Evolutionary conservation across 37 sponge, comb jelly and placozoan genomes (phyloP).

Genomic region (Sycon ciliatum): DNA sequence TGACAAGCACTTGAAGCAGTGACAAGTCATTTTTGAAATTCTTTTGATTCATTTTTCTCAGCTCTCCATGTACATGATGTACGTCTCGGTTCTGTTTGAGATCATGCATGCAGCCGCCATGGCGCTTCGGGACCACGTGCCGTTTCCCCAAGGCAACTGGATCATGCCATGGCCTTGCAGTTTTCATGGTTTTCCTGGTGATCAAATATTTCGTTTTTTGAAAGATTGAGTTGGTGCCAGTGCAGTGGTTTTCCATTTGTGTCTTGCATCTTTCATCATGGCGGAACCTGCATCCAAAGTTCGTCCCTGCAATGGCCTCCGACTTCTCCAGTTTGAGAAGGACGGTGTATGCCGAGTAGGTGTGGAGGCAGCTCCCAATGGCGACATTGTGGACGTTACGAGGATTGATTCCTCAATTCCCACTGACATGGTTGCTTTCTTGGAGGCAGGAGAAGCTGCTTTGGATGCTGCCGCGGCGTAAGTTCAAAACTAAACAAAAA

Average conservation of each 20-base stretch:
- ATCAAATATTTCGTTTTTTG: neutral
- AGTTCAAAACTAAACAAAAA: neutral
- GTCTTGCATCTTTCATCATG: neutral
- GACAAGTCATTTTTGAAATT: too few species aligned
- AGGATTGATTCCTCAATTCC: slow-evolving; percentile 59
- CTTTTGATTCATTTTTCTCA: too few species aligned
- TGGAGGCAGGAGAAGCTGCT: slow-evolving; percentile 41
- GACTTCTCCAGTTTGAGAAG: slow-evolving; percentile 19
- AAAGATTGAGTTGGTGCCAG: too few species aligned
- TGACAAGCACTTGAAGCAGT: too few species aligned
- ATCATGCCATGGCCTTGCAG: too few species aligned
- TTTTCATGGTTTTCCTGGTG: too few species aligned
- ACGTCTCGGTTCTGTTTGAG: too few species aligned
- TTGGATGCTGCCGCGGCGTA: slow-evolving; percentile 40
- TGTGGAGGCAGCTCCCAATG: neutral
- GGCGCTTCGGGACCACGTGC: too few species aligned
- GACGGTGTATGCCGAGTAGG: slow-evolving; percentile 12
- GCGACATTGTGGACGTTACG: slow-evolving; percentile 59
- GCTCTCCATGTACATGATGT: too few species aligned
- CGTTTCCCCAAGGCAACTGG: too few species aligned
- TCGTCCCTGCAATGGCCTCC: neutral
- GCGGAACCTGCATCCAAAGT: neutral
- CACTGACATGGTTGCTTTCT: slow-evolving; percentile 50
- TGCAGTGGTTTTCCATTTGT: neutral
- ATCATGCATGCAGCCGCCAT: too few species aligned